phyloP scores from a whole-genome alignment of 1,140 invertebrate species.

The Amyelois transitella region DNA sequence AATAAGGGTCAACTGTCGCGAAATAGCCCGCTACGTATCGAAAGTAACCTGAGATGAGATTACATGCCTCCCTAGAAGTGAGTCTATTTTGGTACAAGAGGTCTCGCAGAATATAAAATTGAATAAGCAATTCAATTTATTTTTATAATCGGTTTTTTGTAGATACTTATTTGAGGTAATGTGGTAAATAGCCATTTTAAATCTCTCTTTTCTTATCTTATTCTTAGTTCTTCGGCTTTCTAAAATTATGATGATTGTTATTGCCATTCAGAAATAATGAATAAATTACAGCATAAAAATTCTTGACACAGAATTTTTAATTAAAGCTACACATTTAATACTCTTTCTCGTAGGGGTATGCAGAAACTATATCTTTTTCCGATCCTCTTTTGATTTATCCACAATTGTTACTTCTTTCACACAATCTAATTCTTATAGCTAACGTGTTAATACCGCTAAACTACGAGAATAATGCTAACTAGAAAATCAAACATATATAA shows the following conservation, averaged over 20 bases:
- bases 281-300: no score
- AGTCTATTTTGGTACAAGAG: neutral
- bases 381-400: no score
- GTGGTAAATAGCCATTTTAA: no score
- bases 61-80: neutral
- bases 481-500: neutral
- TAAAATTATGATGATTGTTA: no score
- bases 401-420: neutral
- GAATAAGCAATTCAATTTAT: no score
- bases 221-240: neutral
- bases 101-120: no score
- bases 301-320: no score
- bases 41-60: neutral
- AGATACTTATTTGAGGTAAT: neutral
- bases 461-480: neutral
- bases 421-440: neutral
- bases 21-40: neutral
- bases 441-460: neutral
- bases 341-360: no score
- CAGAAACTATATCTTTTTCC: no score
- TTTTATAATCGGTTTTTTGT: neutral
- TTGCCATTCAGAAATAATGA: no score
- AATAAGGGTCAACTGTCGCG: neutral
- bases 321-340: no score
- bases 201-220: neutral